Evolutionary conservation across 2,888 invertebrate genomes (phyloP).

Genomic region (Ephialtes manifestator): DNA sequence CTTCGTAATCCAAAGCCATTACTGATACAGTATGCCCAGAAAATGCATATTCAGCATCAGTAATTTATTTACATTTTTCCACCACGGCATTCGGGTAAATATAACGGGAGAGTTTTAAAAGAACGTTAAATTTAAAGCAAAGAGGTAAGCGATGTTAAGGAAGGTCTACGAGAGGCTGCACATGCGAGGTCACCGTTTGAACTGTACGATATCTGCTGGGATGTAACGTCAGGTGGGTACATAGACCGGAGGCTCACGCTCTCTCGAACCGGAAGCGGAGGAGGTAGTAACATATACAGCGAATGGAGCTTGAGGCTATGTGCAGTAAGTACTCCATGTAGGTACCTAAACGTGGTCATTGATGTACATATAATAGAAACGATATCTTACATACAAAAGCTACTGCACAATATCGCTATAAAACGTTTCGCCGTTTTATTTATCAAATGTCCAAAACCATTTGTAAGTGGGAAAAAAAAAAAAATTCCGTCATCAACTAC

Average conservation of each 20-base stretch:
- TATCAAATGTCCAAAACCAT: too few species aligned
- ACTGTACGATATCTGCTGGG: constrained; percentile 73
- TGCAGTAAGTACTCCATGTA: neutral
- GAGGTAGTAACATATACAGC: neutral
- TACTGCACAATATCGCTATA: neutral
- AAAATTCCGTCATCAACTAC: too few species aligned
- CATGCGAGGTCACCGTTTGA: constrained; percentile 55
- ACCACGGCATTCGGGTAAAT: constrained; percentile 29
- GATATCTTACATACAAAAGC: neutral
- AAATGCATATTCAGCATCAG: constrained; percentile 1
- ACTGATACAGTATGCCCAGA: neutral
- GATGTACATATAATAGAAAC: neutral
- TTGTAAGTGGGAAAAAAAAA: too few species aligned
- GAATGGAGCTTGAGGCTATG: constrained; percentile 2
- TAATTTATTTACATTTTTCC: constrained; percentile 1
- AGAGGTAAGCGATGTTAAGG: constrained; percentile 2
- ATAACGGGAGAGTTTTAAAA: constrained; percentile 30
- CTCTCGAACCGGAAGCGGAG: constrained; percentile 6
- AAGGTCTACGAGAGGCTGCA: constrained; percentile 62
- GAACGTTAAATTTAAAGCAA: constrained; percentile 51
- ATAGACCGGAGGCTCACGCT: constrained; percentile 49
- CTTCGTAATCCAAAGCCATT: neutral
- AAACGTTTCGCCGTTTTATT: too few species aligned
- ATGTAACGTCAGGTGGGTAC: constrained; percentile 71
- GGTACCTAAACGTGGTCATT: neutral